Conservation (phyloP, 2,113 vertebrate species). For the Bufo bufo region DNA sequence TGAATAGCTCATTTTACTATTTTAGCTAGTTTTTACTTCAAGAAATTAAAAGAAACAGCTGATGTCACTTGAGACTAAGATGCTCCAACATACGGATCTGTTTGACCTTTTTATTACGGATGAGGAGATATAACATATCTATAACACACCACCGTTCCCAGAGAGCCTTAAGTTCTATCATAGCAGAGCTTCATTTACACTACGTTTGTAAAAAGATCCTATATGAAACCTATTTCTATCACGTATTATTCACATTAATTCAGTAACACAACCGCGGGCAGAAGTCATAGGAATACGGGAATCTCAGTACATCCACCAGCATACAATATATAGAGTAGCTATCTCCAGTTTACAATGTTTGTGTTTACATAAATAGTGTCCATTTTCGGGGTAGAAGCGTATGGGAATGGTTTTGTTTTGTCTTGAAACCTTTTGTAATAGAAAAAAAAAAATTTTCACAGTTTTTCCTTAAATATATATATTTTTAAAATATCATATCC, state of each 20-base stretch:
- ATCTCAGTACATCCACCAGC: neutral
- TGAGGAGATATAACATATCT: neutral
- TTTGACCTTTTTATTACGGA: constrained; percentile 11
- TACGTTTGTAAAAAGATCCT: constrained; percentile 15
- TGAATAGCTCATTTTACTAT: neutral
- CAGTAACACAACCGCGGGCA: neutral
- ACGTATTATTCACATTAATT: constrained; percentile 7
- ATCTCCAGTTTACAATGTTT: too few relatives aligned
- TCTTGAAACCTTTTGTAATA: too few relatives aligned
- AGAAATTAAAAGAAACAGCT: neutral
- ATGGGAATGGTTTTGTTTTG: too few relatives aligned
- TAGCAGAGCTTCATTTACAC: neutral
- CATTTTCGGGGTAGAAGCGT: too few relatives aligned
- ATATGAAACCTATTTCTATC: constrained; percentile 7
- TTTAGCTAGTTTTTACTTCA: neutral
- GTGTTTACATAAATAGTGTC: too few relatives aligned
- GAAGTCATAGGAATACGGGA: neutral
- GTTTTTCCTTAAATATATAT: too few relatives aligned
- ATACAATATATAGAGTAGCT: too few relatives aligned
- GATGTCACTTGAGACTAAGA: neutral
- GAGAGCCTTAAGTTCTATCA: constrained; percentile 8
- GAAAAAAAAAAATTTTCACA: too few relatives aligned
- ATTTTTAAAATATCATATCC: too few relatives aligned
- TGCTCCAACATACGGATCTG: neutral
- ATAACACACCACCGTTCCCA: neutral